These are phyloP conservation scores for Cossypha caffra DNA, from an alignment of 2,797 vertebrate genomes.

Conservation along the genomic window DNA sequence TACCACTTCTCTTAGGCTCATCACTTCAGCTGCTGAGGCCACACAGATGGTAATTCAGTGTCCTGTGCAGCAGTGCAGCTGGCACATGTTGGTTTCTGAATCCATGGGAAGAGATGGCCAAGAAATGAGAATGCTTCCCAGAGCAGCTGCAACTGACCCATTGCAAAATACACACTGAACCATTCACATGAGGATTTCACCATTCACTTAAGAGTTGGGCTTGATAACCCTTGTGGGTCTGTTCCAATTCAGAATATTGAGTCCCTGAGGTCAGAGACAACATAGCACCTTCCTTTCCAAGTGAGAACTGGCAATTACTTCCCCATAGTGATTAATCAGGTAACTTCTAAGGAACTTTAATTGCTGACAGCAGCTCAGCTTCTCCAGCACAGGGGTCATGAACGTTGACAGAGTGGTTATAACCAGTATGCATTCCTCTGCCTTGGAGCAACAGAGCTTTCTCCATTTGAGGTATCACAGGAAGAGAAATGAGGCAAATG, in stretches of 20 bases:
- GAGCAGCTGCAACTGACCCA: background rate
- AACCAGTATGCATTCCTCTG: background rate
- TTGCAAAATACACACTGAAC: background rate
- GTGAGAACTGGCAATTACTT: background rate
- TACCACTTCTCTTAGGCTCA: background rate
- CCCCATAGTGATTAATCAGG: background rate
- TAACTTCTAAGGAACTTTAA: conserved; percentile 7
- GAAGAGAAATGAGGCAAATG: background rate
- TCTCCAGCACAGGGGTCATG: background rate
- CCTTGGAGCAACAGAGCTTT: background rate
- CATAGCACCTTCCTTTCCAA: background rate
- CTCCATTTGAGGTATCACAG: background rate
- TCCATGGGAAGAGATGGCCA: background rate
- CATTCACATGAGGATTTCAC: background rate
- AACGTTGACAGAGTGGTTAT: background rate
- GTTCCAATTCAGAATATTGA: background rate
- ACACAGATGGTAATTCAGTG: background rate
- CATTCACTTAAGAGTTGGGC: background rate
- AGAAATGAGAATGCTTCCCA: background rate
- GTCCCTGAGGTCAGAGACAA: background rate
- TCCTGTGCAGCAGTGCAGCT: background rate
- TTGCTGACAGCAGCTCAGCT: background rate
- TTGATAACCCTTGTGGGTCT: background rate
- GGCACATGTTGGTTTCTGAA: background rate
- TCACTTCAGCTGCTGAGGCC: background rate